Evolutionary conservation across 1,140 invertebrate genomes (phyloP).

Genomic region (Drosophila tani): DNA sequence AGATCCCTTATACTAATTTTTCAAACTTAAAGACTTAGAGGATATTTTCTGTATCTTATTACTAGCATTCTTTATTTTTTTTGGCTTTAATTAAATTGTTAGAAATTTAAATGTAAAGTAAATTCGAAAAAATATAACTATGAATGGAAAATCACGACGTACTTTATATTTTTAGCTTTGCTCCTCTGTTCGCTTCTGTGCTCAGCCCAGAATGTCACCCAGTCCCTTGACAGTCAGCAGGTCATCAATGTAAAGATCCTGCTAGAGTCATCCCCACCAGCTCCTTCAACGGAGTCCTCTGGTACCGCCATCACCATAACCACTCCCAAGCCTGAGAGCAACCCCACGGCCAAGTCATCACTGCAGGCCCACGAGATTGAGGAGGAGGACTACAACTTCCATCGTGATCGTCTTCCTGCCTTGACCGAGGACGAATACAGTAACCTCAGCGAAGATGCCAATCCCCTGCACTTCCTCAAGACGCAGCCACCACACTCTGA

Average conservation of each 20-base stretch:
- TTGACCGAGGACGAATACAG: conserved; percentile 56
- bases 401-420: conserved; percentile 51
- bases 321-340: conserved; percentile 22
- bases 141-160: background rate
- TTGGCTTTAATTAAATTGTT: too few relatives aligned
- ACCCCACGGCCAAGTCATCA: conserved; percentile 16
- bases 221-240: background rate
- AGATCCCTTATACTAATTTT: too few relatives aligned
- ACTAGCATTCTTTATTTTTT: too few relatives aligned
- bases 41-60: too few relatives aligned
- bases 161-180: conserved; percentile 28
- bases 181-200: conserved; percentile 28
- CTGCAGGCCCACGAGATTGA: conserved; percentile 15
- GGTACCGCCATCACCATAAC: background rate
- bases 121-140: background rate
- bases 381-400: conserved; percentile 63
- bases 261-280: conserved; percentile 4
- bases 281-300: background rate
- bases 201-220: conserved; percentile 19
- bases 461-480: conserved; percentile 71
- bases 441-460: conserved; percentile 61
- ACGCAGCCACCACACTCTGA: conserved; percentile 1
- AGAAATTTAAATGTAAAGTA: background rate
- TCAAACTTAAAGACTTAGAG: too few relatives aligned
- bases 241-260: conserved; percentile 18